Evolutionary conservation across 2,888 invertebrate genomes (phyloP).

Genomic region (Apamea sordens): DNA sequence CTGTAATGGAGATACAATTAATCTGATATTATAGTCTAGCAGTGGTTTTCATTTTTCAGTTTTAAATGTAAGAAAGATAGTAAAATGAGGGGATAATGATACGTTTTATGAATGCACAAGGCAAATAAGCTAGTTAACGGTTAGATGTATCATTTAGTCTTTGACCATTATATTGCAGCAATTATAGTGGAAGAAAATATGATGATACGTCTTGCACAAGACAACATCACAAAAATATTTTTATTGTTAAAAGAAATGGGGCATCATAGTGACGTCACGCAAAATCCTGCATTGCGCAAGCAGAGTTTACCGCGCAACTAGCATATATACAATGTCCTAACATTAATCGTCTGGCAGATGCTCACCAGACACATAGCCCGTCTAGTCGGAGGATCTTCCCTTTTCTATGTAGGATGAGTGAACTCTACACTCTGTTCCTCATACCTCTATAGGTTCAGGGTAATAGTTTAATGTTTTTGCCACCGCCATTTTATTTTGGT

Average conservation of each 20-base stretch:
- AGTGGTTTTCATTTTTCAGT: background rate
- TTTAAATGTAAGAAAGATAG: background rate
- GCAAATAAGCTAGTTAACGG: background rate
- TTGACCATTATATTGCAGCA: background rate
- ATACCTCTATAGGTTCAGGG: background rate
- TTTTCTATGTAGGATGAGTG: too few relatives aligned
- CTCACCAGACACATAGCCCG: too few relatives aligned
- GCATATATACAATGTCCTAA: too few relatives aligned
- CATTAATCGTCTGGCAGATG: too few relatives aligned
- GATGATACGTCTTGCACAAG: background rate
- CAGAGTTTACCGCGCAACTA: too few relatives aligned
- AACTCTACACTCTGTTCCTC: too few relatives aligned
- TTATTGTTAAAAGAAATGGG: too few relatives aligned
- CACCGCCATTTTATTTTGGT: background rate
- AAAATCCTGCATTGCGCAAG: too few relatives aligned
- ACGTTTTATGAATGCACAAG: background rate
- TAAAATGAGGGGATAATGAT: background rate
- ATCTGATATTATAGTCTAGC: background rate
- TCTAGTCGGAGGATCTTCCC: too few relatives aligned
- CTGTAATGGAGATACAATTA: background rate
- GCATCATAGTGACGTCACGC: too few relatives aligned
- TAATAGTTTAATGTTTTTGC: background rate
- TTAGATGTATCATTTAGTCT: too few relatives aligned
- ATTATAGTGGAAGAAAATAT: too few relatives aligned
- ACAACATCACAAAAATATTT: background rate